phyloP scores from a whole-genome alignment of 2,797 vertebrate genomes.

The Dromococcyx pavoninus region DNA sequence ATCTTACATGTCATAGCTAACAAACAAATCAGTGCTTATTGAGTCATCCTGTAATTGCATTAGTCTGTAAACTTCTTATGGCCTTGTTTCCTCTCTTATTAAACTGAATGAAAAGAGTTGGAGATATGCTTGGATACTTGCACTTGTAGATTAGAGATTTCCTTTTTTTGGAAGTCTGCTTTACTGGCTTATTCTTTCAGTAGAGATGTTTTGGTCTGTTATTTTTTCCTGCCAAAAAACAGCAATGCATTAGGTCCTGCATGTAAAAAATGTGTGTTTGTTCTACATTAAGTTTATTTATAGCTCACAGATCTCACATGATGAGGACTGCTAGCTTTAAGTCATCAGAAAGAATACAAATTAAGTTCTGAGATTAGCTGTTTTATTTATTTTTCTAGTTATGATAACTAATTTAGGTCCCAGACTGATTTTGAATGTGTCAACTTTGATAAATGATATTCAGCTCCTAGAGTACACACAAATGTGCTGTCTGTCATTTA shows the following conservation, averaged over 20 bases:
- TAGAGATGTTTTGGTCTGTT: constrained; percentile 20
- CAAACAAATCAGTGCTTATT: constrained; percentile 47
- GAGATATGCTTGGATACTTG: constrained; percentile 19
- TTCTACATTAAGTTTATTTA: constrained; percentile 58
- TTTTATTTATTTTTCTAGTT: constrained; percentile 19
- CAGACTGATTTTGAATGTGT: background rate
- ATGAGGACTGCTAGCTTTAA: constrained; percentile 11
- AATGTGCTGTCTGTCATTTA: background rate
- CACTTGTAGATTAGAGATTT: constrained; percentile 35
- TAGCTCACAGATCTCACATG: constrained; percentile 24
- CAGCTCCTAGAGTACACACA: background rate
- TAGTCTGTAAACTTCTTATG: constrained; percentile 70
- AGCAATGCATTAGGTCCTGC: constrained; percentile 14
- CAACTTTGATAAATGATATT: background rate
- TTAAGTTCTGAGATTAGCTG: background rate
- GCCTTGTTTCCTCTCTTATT: constrained; percentile 63
- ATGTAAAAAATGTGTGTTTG: constrained; percentile 40
- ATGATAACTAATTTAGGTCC: background rate
- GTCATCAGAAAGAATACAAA: constrained; percentile 19
- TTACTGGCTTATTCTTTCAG: constrained; percentile 2
- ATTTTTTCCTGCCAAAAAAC: constrained; percentile 46
- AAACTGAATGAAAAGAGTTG: constrained; percentile 26
- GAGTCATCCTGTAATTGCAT: constrained; percentile 65
- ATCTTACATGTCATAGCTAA: background rate
- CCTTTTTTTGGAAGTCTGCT: constrained; percentile 29